Percentiles rank a stretch among this genome's conserved stretches.
These are phyloP conservation scores for Chloroceryle inda DNA, from an alignment of 2,797 vertebrate genomes.

Conservation along the genomic window DNA sequence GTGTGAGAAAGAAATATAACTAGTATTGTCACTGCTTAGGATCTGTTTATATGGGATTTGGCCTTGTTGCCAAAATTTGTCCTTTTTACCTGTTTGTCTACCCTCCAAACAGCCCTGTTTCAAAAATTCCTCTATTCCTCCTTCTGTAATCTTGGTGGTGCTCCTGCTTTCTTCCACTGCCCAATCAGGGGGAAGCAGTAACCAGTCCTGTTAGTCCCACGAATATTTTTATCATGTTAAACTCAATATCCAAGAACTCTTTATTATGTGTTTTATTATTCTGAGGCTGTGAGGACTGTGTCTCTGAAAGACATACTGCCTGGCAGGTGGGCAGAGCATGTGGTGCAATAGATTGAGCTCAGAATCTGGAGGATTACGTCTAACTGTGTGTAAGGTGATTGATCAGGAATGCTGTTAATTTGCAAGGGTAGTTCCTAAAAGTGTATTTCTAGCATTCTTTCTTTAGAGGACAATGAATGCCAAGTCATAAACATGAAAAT, in stretches of 20 bases:
- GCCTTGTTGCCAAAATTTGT: background rate
- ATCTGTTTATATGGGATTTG: background rate
- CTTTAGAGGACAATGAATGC: constrained; percentile 5
- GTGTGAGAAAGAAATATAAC: background rate
- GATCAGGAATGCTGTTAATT: constrained; percentile 38
- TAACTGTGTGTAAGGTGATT: background rate
- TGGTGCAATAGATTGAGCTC: background rate
- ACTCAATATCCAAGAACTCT: background rate
- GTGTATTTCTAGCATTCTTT: background rate
- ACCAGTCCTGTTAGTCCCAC: background rate
- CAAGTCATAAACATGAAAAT: constrained; percentile 32
- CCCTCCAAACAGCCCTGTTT: background rate
- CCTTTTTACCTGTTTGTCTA: background rate
- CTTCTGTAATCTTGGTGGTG: background rate
- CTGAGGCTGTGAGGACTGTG: background rate
- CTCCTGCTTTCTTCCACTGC: background rate
- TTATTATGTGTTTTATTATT: constrained; percentile 29
- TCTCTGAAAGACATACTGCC: background rate
- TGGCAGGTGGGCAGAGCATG: constrained; percentile 7
- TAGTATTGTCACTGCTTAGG: background rate
- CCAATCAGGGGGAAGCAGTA: background rate
- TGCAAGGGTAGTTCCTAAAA: constrained; percentile 12
- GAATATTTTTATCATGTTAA: background rate
- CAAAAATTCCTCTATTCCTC: background rate
- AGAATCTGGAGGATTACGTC: constrained; percentile 1